Conservation (phyloP, 1,140 invertebrate species). For the Zaprionus ghesquierei region DNA sequence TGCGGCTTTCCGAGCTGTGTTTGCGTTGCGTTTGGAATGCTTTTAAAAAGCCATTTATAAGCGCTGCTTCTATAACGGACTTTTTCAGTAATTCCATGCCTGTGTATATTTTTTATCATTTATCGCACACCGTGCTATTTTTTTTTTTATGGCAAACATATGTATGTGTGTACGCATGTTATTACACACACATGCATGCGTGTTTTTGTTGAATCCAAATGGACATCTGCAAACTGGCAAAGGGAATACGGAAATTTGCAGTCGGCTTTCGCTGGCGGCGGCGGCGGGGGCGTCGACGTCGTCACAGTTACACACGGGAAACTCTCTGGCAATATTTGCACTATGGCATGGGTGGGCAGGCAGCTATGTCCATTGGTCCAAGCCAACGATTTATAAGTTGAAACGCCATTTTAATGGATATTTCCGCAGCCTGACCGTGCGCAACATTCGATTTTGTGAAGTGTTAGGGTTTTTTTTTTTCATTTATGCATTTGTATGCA, state of each 20-base stretch:
- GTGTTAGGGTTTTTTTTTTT: slow-evolving; percentile 25
- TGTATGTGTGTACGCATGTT: background rate
- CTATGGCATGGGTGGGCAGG: background rate
- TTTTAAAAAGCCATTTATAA: slow-evolving; percentile 78
- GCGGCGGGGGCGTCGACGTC: slow-evolving; percentile 8
- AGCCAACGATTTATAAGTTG: slow-evolving; percentile 73
- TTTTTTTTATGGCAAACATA: slow-evolving; percentile 26
- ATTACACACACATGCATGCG: background rate
- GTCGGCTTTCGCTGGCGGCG: background rate
- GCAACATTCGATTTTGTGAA: slow-evolving; percentile 64
- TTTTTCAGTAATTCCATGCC: slow-evolving; percentile 56
- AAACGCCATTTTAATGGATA: slow-evolving; percentile 81
- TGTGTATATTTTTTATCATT: slow-evolving; percentile 35
- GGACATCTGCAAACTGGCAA: slow-evolving; percentile 44
- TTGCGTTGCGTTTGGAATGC: slow-evolving; percentile 62
- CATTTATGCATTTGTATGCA: slow-evolving; percentile 8
- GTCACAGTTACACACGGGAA: slow-evolving; percentile 1
- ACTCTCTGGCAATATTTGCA: background rate
- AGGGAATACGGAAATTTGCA: slow-evolving; percentile 59
- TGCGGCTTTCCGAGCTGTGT: slow-evolving; percentile 50
- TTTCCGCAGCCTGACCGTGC: slow-evolving; percentile 66
- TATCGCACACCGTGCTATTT: slow-evolving; percentile 20
- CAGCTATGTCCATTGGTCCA: slow-evolving; percentile 31
- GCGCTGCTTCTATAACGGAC: slow-evolving; percentile 67
- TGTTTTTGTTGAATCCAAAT: slow-evolving; percentile 62